Evolutionary conservation across 2,797 vertebrate species (phyloP).

Genomic region (Sandelia bainsii): DNA sequence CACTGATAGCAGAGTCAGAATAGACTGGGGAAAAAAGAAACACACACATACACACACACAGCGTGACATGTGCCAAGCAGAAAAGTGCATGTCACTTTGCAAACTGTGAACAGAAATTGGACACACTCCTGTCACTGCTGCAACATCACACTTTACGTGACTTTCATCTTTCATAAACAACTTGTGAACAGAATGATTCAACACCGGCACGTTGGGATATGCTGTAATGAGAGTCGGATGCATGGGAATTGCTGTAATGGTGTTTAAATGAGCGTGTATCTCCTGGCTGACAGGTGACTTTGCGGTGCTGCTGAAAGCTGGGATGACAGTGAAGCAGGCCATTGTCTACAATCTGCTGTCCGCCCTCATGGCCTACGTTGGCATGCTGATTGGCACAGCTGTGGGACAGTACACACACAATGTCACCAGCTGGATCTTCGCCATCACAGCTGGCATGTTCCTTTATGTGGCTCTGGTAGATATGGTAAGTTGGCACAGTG

Average conservation of each 20-base stretch:
- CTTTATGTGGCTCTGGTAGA: conserved; percentile 98
- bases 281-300: conserved; percentile 90
- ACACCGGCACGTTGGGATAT: background rate
- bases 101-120: conserved; percentile 25
- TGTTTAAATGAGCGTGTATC: conserved; percentile 11
- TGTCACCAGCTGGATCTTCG: conserved; percentile 98
- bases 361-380: conserved; percentile 97
- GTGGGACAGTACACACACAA: conserved; percentile 96
- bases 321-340: conserved; percentile 97
- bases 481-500: conserved; percentile 86
- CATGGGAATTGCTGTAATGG: background rate
- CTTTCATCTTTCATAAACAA: conserved; percentile 7
- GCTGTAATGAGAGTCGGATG: background rate
- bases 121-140: conserved; percentile 10
- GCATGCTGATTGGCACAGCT: conserved; percentile 95
- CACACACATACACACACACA: background rate
- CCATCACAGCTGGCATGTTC: conserved; percentile 98
- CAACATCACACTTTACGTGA: background rate
- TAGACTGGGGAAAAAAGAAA: background rate
- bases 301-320: conserved; percentile 96
- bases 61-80: conserved; percentile 6
- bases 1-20: conserved; percentile 12
- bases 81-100: conserved; percentile 9
- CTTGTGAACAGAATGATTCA: background rate
- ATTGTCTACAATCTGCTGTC: conserved; percentile 97